These are phyloP conservation scores for Aleiodes sp. DNA, from an alignment of 1,140 invertebrate species.

Conservation along the genomic window DNA sequence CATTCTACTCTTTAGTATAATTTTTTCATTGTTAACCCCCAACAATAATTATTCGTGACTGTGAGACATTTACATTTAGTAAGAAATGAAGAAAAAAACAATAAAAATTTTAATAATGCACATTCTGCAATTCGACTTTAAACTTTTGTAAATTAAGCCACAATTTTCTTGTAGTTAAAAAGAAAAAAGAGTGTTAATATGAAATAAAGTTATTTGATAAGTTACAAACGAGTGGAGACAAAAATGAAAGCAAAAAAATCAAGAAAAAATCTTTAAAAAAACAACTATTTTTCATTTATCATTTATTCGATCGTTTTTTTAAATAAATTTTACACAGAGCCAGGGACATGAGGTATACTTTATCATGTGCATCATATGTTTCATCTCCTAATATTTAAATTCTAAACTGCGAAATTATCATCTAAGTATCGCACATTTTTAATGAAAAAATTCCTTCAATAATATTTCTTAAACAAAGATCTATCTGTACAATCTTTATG, in stretches of 20 bases:
- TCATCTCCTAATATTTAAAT: too few species aligned
- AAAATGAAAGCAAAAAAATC: conserved; percentile 33
- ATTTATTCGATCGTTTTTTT: too few species aligned
- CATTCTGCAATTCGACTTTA: conserved; percentile 42
- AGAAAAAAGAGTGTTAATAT: conserved; percentile 45
- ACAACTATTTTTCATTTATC: too few species aligned
- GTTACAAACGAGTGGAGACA: too few species aligned
- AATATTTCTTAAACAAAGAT: too few species aligned
- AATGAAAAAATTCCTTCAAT: too few species aligned
- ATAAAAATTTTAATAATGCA: conserved; percentile 39
- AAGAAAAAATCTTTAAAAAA: conserved; percentile 17
- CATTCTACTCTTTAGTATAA: not conserved
- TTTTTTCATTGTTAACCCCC: conserved; percentile 1
- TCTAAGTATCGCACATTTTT: too few species aligned
- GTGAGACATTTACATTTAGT: conserved; percentile 7
- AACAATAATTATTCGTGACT: not conserved
- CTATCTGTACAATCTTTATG: too few species aligned
- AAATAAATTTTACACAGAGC: too few species aligned
- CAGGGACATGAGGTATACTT: too few species aligned
- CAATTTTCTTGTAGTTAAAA: conserved; percentile 33
- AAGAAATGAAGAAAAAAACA: not conserved
- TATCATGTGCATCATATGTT: too few species aligned
- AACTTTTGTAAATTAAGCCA: conserved; percentile 45
- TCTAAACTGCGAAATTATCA: too few species aligned
- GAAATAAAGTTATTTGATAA: conserved; percentile 48